Base-by-base conservation (phyloP, 2,797 vertebrate species). In the Agapornis canus region DNA sequence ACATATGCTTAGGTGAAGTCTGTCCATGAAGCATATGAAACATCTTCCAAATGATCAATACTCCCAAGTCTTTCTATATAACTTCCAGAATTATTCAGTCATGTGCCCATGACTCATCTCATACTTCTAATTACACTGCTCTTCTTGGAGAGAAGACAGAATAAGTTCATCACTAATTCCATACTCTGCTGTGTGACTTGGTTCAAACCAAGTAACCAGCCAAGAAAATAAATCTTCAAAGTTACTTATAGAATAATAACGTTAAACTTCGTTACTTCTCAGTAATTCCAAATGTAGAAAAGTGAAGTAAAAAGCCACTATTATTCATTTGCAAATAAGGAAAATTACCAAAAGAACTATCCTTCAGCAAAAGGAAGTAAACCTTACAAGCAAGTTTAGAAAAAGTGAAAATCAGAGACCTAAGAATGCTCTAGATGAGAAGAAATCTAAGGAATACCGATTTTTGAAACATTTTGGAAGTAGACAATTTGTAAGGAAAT, bases 1-100 rank as follows among this genome's bases (percentile, higher is more conserved):
- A 90, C 93, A 94, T 94, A 94, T 92, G 90, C 49, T 95, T 95
- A 89, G 89, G 68, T 94, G 60, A 91, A 95, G 48, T 57, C 60
- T 85, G 48, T 66, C 86, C 52, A 3, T 78, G 69, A 92, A 93
- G 65, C 61, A 78, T 25, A 86, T 11, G 57, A 94, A 93, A 54
- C 69, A 32, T 83, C 26, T 80, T 90, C 45, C 26, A 83, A 83
- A 86, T 81, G 45, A 86, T 94, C 88, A 88, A 61, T 61, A 81
- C 32, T 66, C 35, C 35, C 37, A 78, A 65, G 39, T 52, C 52
- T 68, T 89, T 76, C 76, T 60, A 25, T 10, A 48, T 73, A 35
- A 61, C 8, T 78, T 86, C 61, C 71, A 64, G 52, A 90, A 56
- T 69, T 88, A 91, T 40, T 88, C 52, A 71, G 31, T 86, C 79